These are phyloP conservation scores for Drosophila austrosaltans DNA, from an alignment of 2,888 invertebrate genomes.

Conservation along the genomic window DNA sequence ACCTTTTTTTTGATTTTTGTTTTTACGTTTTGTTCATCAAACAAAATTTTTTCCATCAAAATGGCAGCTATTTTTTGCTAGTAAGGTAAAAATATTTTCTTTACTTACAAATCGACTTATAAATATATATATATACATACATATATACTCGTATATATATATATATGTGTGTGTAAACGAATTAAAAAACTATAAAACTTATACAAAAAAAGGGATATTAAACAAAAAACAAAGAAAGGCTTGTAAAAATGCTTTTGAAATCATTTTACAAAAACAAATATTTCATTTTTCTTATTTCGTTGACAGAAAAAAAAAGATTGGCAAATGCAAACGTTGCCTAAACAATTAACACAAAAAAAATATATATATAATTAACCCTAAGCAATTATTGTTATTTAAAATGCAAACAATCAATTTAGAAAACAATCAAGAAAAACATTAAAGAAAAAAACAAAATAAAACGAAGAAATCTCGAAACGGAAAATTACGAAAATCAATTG, in stretches of 20 bases:
- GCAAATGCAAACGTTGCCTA: conserved; percentile 8
- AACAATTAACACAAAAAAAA: neutral
- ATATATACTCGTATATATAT: conserved; percentile 29
- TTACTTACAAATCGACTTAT: conserved; percentile 8
- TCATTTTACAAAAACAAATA: neutral
- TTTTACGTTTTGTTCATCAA: conserved; percentile 29
- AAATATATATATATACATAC: conserved; percentile 1
- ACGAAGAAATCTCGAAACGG: too few relatives aligned
- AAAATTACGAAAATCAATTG: conserved; percentile 6
- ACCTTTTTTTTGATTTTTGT: conserved; percentile 35
- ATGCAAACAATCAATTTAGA: conserved; percentile 71
- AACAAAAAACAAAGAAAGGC: neutral
- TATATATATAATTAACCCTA: neutral
- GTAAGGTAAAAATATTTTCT: conserved; percentile 76
- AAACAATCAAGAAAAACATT: conserved; percentile 67
- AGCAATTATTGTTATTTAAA: conserved; percentile 24
- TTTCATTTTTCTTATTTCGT: neutral
- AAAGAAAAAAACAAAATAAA: neutral
- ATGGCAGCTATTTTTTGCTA: conserved; percentile 83
- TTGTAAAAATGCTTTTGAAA: conserved; percentile 8
- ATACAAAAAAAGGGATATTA: neutral
- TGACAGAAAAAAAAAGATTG: neutral
- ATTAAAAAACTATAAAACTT: conserved; percentile 9
- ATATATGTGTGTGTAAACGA: conserved; percentile 1
- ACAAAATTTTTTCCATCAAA: conserved; percentile 84